Percentiles rank a stretch among this genome's conserved stretches.
Conservation (phyloP, 2,113 vertebrate genomes). For the Campylomormyrus numenius region DNA sequence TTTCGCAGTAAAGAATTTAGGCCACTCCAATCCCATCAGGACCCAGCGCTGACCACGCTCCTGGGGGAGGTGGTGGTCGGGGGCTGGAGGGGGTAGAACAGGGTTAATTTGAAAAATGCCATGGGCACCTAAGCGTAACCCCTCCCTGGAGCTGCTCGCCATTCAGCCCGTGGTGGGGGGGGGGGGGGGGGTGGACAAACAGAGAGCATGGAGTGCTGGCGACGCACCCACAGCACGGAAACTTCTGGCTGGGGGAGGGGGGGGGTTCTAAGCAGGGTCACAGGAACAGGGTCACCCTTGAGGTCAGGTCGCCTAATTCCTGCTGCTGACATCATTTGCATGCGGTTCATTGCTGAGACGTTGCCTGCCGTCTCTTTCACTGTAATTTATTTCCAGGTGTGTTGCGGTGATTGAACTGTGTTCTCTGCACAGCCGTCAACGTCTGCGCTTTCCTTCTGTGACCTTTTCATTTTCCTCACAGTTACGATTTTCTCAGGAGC, state of each 20-base stretch:
- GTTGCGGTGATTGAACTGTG: neutral
- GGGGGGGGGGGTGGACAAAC: neutral
- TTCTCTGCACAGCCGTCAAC: neutral
- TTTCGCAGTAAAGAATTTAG: constrained; percentile 30
- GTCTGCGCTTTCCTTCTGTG: neutral
- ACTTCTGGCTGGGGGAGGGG: neutral
- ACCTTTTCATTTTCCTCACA: neutral
- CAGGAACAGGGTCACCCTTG: neutral
- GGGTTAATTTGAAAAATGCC: constrained; percentile 48
- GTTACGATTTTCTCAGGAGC: neutral
- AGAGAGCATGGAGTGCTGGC: neutral
- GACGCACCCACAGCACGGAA: neutral
- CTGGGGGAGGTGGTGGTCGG: constrained; percentile 9
- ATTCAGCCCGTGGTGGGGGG: constrained; percentile 6
- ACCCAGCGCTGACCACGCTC: constrained; percentile 25
- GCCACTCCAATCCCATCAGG: constrained; percentile 14
- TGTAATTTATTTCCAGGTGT: neutral
- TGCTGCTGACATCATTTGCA: neutral
- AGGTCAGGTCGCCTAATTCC: neutral
- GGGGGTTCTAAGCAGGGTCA: neutral
- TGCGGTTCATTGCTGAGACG: neutral
- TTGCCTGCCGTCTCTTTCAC: neutral
- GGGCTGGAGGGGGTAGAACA: neutral
- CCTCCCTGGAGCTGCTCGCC: constrained; percentile 30
- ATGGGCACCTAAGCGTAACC: constrained; percentile 34